A percentile compares a stretch with the other conserved stretches of the same genome.
Conservation (phyloP, 2,888 invertebrate genomes). For the Iphiclides podalirius region DNA sequence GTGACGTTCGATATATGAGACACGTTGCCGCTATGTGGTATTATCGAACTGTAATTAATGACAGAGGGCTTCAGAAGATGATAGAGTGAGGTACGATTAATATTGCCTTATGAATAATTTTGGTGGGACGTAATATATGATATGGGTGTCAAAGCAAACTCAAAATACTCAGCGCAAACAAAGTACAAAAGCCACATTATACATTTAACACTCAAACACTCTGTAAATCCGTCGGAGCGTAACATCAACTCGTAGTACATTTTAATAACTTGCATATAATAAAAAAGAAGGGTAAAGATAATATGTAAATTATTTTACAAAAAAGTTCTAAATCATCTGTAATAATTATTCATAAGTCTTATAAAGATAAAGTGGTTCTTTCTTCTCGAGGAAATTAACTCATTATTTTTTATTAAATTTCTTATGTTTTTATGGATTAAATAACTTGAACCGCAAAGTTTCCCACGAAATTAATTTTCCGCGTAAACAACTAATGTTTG, state of each 20-base stretch:
- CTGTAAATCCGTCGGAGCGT: no score
- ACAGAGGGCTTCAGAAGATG: constrained; percentile 28
- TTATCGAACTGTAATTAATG: constrained; percentile 37
- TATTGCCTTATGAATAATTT: constrained; percentile 34
- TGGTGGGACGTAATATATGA: background rate
- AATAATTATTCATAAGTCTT: no score
- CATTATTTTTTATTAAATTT: background rate
- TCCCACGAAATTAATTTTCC: background rate
- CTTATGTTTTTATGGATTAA: background rate
- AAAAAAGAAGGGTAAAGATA: no score
- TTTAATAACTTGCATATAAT: no score
- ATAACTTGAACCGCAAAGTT: background rate
- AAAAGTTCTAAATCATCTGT: no score
- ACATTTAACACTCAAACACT: no score
- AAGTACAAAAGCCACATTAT: no score
- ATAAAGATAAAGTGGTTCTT: no score
- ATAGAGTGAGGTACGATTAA: constrained; percentile 28
- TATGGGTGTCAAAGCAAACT: background rate
- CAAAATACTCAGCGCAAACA: background rate
- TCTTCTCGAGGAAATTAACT: background rate
- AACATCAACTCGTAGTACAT: no score
- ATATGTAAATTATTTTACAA: no score
- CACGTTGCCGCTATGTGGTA: constrained; percentile 28
- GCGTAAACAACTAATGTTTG: background rate
- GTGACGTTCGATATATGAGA: constrained; percentile 21